Percentiles rank a stretch among this genome's conserved stretches.
These are phyloP conservation scores for Platynereis dumerilii DNA, from an alignment of 2,888 invertebrate genomes.

Conservation along the genomic window DNA sequence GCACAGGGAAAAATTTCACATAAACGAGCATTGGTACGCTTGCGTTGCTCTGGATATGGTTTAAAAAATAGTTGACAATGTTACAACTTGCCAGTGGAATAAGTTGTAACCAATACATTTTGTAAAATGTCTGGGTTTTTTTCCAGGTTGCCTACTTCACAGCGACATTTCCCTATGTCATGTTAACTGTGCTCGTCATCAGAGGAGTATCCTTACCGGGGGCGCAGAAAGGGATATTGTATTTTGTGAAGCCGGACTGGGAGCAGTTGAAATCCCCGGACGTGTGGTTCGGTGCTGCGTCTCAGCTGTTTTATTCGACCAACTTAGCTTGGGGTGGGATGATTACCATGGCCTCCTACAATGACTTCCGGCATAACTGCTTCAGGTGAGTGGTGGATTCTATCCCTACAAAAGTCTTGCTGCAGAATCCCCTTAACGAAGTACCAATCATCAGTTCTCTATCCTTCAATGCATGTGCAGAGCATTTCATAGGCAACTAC, in stretches of 20 bases:
- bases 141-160: conserved; percentile 42
- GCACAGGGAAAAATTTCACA: no score
- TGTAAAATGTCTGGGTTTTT: no score
- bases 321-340: conserved; percentile 49
- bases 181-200: conserved; percentile 42
- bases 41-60: no score
- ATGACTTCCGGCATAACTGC: conserved; percentile 40
- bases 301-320: conserved; percentile 42
- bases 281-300: conserved; percentile 41
- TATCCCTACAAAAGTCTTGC: no score
- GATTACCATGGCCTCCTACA: conserved; percentile 51
- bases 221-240: conserved; percentile 36
- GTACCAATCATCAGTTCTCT: no score
- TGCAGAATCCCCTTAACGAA: no score
- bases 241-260: conserved; percentile 38
- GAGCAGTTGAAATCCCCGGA: conserved; percentile 30
- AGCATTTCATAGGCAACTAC: no score
- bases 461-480: no score
- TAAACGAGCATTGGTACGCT: no score
- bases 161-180: conserved; percentile 41
- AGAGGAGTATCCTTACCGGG: conserved; percentile 39
- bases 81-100: no score
- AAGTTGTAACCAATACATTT: no score
- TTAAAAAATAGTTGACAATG: no score
- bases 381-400: conserved; percentile 30